Conservation (phyloP, 1,140 invertebrate genomes). For the Condylostylus longicornis region DNA sequence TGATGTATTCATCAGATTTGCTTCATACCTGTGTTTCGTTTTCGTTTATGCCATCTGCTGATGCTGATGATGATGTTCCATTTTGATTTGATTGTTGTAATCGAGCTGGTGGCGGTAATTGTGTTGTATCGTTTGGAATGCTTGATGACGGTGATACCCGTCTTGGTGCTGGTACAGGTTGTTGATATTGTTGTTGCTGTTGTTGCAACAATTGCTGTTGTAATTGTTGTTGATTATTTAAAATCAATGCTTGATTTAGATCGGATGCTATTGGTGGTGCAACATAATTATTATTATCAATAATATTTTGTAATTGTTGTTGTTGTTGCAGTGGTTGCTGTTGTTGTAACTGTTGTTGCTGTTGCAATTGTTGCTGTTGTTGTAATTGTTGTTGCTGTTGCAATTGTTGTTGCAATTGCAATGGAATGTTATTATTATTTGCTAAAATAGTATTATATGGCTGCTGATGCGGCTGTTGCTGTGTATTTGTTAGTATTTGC, state of each 20-base stretch:
- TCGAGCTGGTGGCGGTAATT: background rate
- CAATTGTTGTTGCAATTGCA: constrained; percentile 18
- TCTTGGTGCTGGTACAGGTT: constrained; percentile 35
- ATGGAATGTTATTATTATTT: constrained; percentile 7
- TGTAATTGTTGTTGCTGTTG: constrained; percentile 5
- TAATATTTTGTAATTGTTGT: constrained; percentile 21
- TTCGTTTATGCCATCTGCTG: no score
- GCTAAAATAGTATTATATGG: constrained; percentile 8
- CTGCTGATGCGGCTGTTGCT: constrained; percentile 6
- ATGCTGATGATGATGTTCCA: no score
- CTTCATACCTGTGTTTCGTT: constrained; percentile 10
- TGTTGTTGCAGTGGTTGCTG: constrained; percentile 26
- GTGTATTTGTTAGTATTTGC: constrained; percentile 13
- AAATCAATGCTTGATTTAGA: constrained; percentile 4
- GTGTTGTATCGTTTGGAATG: background rate
- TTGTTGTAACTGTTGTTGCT: constrained; percentile 29
- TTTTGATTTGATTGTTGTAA: background rate
- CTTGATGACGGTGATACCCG: constrained; percentile 8
- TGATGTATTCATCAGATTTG: no score
- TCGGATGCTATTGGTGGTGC: background rate
- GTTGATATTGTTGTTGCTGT: constrained; percentile 22
- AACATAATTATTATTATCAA: no score
- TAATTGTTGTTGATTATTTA: constrained; percentile 26
- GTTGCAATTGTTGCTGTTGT: constrained; percentile 5
- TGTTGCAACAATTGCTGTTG: constrained; percentile 24